Conservation (phyloP, 2,113 vertebrate species). For the Percina caprodes region DNA sequence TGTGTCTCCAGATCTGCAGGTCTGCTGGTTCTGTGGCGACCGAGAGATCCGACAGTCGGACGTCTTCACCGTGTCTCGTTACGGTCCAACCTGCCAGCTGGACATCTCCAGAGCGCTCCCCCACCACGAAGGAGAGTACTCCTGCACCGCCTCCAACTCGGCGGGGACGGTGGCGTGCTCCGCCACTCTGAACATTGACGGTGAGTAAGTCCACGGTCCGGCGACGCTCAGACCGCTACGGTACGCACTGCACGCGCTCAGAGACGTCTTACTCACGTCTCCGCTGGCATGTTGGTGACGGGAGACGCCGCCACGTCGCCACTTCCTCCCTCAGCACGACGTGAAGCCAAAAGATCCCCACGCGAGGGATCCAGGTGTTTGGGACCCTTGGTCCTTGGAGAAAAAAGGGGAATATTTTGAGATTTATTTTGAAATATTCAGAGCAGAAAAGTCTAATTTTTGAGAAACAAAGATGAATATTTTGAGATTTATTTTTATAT, state of each 20-base stretch:
- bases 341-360: no score
- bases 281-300: background rate
- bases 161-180: conserved; percentile 92
- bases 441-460: no score
- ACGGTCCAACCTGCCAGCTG: conserved; percentile 91
- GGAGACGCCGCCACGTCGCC: no score
- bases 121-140: conserved; percentile 91
- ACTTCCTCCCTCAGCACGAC: no score
- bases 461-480: no score
- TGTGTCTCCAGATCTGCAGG: conserved; percentile 87
- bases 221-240: background rate
- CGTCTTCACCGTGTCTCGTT: conserved; percentile 92
- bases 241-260: conserved; percentile 12
- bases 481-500: no score
- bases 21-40: conserved; percentile 92
- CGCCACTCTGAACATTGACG: conserved; percentile 89
- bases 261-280: background rate
- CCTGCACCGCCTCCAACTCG: conserved; percentile 91
- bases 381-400: no score
- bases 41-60: conserved; percentile 91
- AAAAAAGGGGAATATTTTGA: no score
- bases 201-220: conserved; percentile 75
- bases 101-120: conserved; percentile 89
- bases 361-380: no score
- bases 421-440: no score